phyloP scores from a whole-genome alignment of 2,113 vertebrate species.

The Zosterops japonicus region DNA sequence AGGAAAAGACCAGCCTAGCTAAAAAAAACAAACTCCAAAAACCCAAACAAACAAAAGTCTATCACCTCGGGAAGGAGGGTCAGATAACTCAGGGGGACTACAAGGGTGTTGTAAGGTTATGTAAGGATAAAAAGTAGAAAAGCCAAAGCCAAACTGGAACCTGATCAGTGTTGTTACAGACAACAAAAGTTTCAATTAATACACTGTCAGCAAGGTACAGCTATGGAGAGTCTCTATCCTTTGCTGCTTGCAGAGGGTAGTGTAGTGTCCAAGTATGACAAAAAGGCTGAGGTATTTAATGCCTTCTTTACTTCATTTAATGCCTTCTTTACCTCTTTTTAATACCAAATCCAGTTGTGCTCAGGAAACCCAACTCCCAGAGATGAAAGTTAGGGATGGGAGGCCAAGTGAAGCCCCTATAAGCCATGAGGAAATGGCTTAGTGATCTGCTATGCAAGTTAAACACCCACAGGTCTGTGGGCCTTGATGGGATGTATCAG shows the following conservation, averaged over 20 bases:
- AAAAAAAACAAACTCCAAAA: too few relatives aligned
- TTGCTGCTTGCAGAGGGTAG: not conserved
- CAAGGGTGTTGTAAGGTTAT: not conserved
- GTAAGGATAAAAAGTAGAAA: not conserved
- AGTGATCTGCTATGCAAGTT: not conserved
- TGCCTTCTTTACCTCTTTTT: not conserved
- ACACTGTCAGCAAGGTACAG: not conserved
- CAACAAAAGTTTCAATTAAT: not conserved
- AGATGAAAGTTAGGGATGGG: not conserved
- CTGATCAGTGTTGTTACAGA: not conserved
- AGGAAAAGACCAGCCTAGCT: not conserved
- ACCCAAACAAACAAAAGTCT: too few relatives aligned
- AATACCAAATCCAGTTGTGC: not conserved
- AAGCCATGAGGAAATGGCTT: not conserved
- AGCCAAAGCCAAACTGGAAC: not conserved
- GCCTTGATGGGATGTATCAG: not conserved
- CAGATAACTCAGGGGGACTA: not conserved
- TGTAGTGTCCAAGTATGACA: not conserved
- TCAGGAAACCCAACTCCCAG: not conserved
- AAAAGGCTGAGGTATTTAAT: not conserved
- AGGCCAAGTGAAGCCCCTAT: not conserved
- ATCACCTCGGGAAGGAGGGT: not conserved
- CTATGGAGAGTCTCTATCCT: not conserved
- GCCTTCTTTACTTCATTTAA: not conserved
- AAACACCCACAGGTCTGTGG: not conserved